Conservation (phyloP, 2,888 invertebrate genomes). For the Hypselothyrea guttata region DNA sequence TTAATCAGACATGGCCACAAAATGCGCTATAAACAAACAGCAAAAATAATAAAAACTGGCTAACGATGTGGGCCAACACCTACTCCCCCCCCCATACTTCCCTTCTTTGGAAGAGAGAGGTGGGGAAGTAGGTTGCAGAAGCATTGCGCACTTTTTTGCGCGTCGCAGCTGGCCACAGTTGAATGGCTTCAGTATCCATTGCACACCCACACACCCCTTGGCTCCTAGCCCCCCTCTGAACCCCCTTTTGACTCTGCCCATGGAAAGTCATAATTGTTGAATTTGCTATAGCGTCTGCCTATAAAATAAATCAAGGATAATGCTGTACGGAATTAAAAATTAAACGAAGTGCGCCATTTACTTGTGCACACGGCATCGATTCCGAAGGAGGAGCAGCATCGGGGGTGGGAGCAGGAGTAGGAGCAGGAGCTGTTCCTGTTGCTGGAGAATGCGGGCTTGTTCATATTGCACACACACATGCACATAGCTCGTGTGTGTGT, state of each 20-base stretch:
- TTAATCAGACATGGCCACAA: conserved; percentile 78
- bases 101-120: background rate
- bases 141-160: conserved; percentile 43
- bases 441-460: conserved; percentile 30
- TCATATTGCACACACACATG: conserved; percentile 56
- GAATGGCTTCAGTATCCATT: conserved; percentile 28
- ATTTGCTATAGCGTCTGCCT: conserved; percentile 59
- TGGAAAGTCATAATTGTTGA: conserved; percentile 72
- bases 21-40: conserved; percentile 72
- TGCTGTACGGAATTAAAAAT: conserved; percentile 75
- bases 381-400: conserved; percentile 2
- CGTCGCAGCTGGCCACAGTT: conserved; percentile 45
- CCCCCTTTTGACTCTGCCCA: conserved; percentile 15
- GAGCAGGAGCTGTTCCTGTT: background rate
- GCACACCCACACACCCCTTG: background rate
- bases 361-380: conserved; percentile 57
- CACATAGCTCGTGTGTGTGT: conserved; percentile 8
- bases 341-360: conserved; percentile 77
- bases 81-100: background rate
- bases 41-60: conserved; percentile 41
- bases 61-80: conserved; percentile 49
- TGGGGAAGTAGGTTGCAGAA: conserved; percentile 1
- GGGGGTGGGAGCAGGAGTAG: conserved; percentile 3
- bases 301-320: conserved; percentile 78
- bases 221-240: background rate